Conservation (phyloP, 2,797 vertebrate species). For the Mus spretus region DNA sequence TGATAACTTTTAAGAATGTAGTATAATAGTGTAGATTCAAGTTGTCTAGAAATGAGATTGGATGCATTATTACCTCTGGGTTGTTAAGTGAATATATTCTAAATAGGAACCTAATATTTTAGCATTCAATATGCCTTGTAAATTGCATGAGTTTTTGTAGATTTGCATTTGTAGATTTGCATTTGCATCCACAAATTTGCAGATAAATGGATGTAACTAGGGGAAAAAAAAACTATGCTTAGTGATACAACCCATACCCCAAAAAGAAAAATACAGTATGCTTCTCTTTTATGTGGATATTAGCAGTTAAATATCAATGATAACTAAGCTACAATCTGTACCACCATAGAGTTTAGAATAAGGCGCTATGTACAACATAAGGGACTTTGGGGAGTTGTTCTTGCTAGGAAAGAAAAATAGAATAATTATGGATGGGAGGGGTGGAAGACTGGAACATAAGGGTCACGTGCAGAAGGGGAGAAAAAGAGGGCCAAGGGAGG, state of each 20-base stretch:
- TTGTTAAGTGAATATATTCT: not conserved
- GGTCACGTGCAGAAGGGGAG: not conserved
- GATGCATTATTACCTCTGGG: not conserved
- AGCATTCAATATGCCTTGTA: not conserved
- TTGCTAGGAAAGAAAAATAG: not conserved
- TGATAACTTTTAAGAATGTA: not conserved
- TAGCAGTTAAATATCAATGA: no score
- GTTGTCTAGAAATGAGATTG: not conserved
- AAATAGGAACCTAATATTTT: conserved; percentile 4
- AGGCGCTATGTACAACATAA: not conserved
- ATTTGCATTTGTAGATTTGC: not conserved
- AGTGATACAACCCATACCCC: no score
- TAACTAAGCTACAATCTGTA: not conserved
- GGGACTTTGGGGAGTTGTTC: no score
- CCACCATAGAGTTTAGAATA: not conserved
- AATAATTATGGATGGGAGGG: not conserved
- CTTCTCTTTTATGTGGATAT: no score
- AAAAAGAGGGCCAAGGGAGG: not conserved
- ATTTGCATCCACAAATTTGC: not conserved
- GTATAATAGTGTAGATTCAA: not conserved
- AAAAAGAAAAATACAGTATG: no score
- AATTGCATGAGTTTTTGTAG: not conserved
- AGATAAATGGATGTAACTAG: no score
- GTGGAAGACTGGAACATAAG: not conserved
- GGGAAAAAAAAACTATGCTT: no score